Evolutionary conservation across 2,113 vertebrate species (phyloP), one percentile per base, ranked within the genome.

Genomic region (Thinocorus orbignyianus): DNA sequence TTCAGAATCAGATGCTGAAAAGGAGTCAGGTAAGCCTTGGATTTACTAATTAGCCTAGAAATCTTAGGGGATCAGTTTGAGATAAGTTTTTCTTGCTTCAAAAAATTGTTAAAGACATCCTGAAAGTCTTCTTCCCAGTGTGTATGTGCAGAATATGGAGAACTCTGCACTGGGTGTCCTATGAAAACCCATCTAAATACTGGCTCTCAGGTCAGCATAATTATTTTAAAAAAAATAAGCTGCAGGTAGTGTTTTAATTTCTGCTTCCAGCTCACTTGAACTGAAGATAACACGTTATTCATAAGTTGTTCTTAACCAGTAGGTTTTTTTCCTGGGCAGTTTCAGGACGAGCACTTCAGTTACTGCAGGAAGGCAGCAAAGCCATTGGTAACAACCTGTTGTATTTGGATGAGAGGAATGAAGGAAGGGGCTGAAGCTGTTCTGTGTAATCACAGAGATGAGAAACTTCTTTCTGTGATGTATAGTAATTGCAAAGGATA

Each of bases 1-100:
- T 91, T 98, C 98, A 17, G 98, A 98, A 74, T 98, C 98, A 1
- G 98, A 98, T 13, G 87, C 97, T 51, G 98, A 98, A 91, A 98
- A 98, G 93, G 98, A 98, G 58, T 88, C 97, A 92, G 98, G 98
- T 98, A 97, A 97, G 76, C 51, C 52, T 62, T 49, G 44, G 13
- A 55, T 88, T 88, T 72, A 44, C 77, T 30, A 33, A 30, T 74
- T 69, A 79, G 18, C 35, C n/a, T 6, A 64, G 37, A 22, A 26
- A 7, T 26, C 6, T 35, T 30, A n/a, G 35, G 25, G 22, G 18
- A 13, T 49, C 28, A 24, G 12, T 26, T 73, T 41, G 42, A 85
- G n/a, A 70, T n/a, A 9, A 20, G 10, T n/a, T 48, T 52, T 52
- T 37, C 28, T 62, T 17, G 7, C 26, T 41, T 44, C 18, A 46